A percentile compares a stretch with the other conserved stretches of the same genome.
phyloP scores from a whole-genome alignment of 2,797 vertebrate genomes.

The Poeciliopsis paucimaculata region DNA sequence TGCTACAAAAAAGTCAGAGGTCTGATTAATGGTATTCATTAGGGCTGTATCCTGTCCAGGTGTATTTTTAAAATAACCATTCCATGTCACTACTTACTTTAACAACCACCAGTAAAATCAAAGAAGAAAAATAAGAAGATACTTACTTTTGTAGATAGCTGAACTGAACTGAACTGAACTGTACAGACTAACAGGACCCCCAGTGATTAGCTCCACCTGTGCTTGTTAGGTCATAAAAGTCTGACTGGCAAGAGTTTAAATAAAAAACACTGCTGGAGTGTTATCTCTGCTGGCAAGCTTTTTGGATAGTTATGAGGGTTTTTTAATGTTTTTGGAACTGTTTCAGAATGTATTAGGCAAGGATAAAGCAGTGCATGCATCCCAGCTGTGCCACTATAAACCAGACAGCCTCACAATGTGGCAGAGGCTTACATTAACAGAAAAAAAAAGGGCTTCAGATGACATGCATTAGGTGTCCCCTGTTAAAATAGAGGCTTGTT shows the following conservation, averaged over 20 bases:
- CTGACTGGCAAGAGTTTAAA: neutral
- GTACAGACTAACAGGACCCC: neutral
- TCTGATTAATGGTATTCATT: neutral
- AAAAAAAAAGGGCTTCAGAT: constrained; percentile 12
- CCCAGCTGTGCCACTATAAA: neutral
- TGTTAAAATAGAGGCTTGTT: constrained; percentile 11
- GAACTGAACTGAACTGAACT: neutral
- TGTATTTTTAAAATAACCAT: neutral
- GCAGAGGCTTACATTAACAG: neutral
- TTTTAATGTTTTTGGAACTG: neutral
- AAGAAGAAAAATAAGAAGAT: too few relatives aligned
- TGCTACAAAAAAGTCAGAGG: neutral
- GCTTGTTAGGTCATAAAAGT: neutral
- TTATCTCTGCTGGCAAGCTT: neutral
- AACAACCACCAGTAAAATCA: too few relatives aligned
- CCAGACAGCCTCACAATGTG: neutral
- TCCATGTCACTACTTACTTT: neutral
- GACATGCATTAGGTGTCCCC: constrained; percentile 2
- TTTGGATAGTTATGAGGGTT: neutral
- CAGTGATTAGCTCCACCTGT: neutral
- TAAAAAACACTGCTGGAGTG: neutral
- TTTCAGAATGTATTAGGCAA: neutral
- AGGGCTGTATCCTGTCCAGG: neutral
- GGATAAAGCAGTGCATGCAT: neutral
- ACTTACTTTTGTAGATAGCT: too few relatives aligned